Conservation (phyloP, 2,797 vertebrate species). For the Oceanodroma leucorhoa region DNA sequence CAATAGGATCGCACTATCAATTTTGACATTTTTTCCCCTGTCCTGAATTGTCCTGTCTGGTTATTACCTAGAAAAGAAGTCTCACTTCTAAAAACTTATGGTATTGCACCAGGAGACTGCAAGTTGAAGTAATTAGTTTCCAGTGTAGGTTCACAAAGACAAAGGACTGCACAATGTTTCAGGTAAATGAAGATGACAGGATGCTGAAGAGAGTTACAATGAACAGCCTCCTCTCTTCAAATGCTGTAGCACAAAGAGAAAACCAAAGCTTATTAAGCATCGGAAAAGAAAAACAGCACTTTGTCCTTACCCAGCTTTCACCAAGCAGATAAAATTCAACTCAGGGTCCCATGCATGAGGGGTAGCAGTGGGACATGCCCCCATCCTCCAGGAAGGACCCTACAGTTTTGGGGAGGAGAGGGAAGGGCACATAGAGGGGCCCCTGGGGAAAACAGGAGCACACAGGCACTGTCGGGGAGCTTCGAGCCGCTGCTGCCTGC, state of each 20-base stretch:
- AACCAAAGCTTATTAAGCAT: not conserved
- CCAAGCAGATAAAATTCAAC: not conserved
- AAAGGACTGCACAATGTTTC: not conserved
- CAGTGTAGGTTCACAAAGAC: not conserved
- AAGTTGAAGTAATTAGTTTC: not conserved
- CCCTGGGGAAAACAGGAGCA: not conserved
- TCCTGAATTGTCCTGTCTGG: fast-evolving
- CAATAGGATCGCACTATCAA: fast-evolving
- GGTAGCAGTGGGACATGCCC: not conserved
- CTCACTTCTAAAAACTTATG: not conserved
- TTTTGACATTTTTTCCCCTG: not conserved
- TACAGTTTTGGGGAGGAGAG: not conserved
- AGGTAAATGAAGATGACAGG: not conserved
- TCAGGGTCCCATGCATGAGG: fast-evolving
- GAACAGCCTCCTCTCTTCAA: not conserved
- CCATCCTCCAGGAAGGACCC: not conserved
- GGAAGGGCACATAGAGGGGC: not conserved
- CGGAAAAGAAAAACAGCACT: not conserved
- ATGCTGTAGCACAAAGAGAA: not conserved
- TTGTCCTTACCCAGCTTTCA: not conserved
- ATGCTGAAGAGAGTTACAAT: not conserved
- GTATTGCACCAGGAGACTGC: not conserved
- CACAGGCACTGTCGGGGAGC: not conserved
- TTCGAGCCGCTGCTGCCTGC: fast-evolving
- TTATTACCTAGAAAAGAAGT: not conserved